Evolutionary conservation across 2,888 invertebrate species (phyloP), one percentile per base, ranked within the genome.

Genomic region (Mechanitis mazaeus): DNA sequence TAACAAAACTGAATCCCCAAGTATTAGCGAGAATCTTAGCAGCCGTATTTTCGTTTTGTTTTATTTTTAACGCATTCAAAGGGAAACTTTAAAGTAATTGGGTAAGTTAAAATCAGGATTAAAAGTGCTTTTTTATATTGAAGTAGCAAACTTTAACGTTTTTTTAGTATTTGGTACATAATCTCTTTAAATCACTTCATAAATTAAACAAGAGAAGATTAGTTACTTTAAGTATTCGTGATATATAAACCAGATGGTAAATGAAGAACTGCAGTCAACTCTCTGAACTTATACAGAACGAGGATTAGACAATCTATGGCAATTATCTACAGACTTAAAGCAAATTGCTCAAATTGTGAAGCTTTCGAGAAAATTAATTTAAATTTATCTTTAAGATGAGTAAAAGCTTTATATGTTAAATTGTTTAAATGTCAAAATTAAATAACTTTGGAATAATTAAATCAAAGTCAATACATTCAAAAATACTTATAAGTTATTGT

Each of bases 211-310:
- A 59, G 60, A 59, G 60, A 28, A 68, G 87, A 83, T 87, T 81
- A 84, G 75, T 75, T 83, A 87, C 75, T 88, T 87, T 85, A 85
- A 87, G 87, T 83, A 76, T 78, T 71, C 72, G 78, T 82, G 80
- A 20, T 20, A 80, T 84, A 83, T 84, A 83, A 86, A 85, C 87
- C 84, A 82, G 80, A 81, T 83, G 79, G 70, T 73, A 67, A 75
- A 70, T 72, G 66, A 69, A 81, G 84, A 84, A 77, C 81, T 82
- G 79, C 77, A 82, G 80, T 80, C 81, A 75, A 85, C 87, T 87
- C 83, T 86, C 85, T 84, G 85, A 86, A 86, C 80, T 85, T 83
- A 68, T 78, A 72, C 81, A 77, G 79, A 80, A 54, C 77, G 78
- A 75, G 75, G 73, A 72, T 47, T n/a, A 70, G 72, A 69, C 84